Base-by-base conservation (phyloP, 2,888 invertebrate genomes). In the Nephrotoma appendiculata region DNA sequence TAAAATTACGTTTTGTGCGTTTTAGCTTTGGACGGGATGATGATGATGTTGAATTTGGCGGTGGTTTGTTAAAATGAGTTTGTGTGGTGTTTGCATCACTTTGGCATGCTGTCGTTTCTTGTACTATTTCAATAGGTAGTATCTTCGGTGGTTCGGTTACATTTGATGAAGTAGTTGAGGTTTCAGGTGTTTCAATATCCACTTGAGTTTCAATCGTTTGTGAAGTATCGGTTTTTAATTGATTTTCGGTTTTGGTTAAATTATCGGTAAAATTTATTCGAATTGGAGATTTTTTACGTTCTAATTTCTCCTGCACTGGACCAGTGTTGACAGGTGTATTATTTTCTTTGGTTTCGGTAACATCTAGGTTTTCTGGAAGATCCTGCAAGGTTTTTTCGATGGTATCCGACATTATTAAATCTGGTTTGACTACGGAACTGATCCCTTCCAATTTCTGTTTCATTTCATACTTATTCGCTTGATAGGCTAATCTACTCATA, bases 391-490 rank as follows among this genome's bases (percentile, higher is more conserved):
- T 87, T n/a, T 88, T 87, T 9, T 88, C 88, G 19, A 88, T 42
- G 15, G 86, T 88, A 83, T 87, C 87, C 15, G 89, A 90, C 19
- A 90, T 89, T 87, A 90, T 89, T 83, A 90, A 88, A 87, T 91
- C 92, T 12, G 90, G 90, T 86, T 91, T 91, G 0, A 89, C 88
- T 7, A 89, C 42, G 5, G 42, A 88, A 6, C 9, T 71, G 9
- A 71, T 12, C 31, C 19, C 19, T 71, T 71, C 71, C 6, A 6
- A 71, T 71, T 71, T 71, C 4, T 71, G 71, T 7, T 90, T 91
- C 45, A 89, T 89, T 86, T 90, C 91, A 87, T 90, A 92, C 88
- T 92, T 91, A 0, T 89, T 91, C 4, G 92, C 92, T 87, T 92
- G 92, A 88, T 89, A 90, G 2, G 92, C 92, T 12, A 92, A 88